Evolutionary conservation across 2,797 vertebrate species (phyloP).

Genomic region (Mus minutoides): DNA sequence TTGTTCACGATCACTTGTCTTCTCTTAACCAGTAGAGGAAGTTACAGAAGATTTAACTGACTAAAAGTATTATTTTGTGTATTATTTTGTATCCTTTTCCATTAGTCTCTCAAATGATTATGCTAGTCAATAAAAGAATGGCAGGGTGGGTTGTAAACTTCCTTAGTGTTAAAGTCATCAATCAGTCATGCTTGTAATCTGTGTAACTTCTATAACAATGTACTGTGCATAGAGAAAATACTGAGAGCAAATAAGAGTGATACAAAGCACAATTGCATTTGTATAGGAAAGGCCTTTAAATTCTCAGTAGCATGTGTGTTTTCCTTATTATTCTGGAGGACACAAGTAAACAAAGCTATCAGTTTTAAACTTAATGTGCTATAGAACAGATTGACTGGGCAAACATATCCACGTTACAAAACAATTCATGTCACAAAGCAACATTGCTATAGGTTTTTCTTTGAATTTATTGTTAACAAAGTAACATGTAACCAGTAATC

Average conservation of each 20-base stretch:
- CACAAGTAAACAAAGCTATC: not conserved
- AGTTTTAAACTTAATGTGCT: not conserved
- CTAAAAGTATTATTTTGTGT: slow-evolving; percentile 18
- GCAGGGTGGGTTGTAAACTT: not conserved
- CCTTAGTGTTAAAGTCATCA: not conserved
- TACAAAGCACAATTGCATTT: slow-evolving; percentile 15
- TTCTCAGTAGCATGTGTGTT: slow-evolving; percentile 21
- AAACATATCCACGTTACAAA: not conserved
- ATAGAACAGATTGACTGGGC: not conserved
- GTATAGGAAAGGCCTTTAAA: not conserved
- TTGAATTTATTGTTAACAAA: not conserved
- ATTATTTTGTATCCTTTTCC: slow-evolving; percentile 7
- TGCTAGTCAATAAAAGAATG: slow-evolving; percentile 46
- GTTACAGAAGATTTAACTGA: slow-evolving; percentile 44
- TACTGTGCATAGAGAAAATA: not conserved
- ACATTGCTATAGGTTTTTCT: not conserved
- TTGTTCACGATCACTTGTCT: slow-evolving; percentile 41
- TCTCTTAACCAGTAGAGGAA: slow-evolving; percentile 43
- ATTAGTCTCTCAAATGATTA: slow-evolving; percentile 41
- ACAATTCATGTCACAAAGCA: not conserved
- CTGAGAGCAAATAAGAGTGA: slow-evolving; percentile 27
- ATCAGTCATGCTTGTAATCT: not conserved
- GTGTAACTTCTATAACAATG: not conserved
- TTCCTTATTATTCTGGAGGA: slow-evolving; percentile 9
- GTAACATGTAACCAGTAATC: not conserved